Conservation (phyloP, 2,113 vertebrate genomes). For the Urocynchramus pylzowi region DNA sequence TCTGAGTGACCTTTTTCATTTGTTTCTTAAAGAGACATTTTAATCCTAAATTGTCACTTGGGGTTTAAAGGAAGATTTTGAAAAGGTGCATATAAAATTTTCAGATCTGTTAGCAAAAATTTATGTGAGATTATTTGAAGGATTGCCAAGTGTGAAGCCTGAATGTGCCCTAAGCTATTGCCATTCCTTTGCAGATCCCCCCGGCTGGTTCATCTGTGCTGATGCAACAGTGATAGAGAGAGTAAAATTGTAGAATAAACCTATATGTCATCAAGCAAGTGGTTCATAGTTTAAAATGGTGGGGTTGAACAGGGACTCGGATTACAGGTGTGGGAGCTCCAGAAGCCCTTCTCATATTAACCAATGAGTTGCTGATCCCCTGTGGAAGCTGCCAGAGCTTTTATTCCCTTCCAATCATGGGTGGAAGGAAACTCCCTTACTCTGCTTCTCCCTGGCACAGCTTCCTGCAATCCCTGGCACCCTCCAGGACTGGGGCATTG, state of each 20-base stretch:
- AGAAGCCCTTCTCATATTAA: not conserved
- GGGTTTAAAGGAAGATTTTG: not conserved
- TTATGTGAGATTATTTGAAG: not conserved
- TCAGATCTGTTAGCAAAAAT: not conserved
- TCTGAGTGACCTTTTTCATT: not conserved
- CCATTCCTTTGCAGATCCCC: not conserved
- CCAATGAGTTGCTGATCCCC: not conserved
- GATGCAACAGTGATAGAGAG: not conserved
- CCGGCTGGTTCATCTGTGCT: not conserved
- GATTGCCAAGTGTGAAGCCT: not conserved
- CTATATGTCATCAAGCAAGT: not conserved
- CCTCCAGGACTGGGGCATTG: fast-evolving
- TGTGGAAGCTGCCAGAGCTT: not conserved
- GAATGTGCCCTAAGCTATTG: not conserved
- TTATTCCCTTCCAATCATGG: fast-evolving
- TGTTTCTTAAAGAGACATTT: conserved; percentile 12
- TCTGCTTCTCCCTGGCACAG: not conserved
- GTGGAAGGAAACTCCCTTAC: not conserved
- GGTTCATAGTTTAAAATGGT: not conserved
- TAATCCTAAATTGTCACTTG: not conserved
- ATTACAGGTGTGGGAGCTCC: not conserved
- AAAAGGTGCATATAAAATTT: not conserved
- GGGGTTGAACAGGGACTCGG: not conserved
- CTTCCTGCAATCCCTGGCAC: too few species aligned
- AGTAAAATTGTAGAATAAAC: not conserved